Base-by-base conservation (phyloP, 2,888 invertebrate genomes). In the Ochropleura plecta region DNA sequence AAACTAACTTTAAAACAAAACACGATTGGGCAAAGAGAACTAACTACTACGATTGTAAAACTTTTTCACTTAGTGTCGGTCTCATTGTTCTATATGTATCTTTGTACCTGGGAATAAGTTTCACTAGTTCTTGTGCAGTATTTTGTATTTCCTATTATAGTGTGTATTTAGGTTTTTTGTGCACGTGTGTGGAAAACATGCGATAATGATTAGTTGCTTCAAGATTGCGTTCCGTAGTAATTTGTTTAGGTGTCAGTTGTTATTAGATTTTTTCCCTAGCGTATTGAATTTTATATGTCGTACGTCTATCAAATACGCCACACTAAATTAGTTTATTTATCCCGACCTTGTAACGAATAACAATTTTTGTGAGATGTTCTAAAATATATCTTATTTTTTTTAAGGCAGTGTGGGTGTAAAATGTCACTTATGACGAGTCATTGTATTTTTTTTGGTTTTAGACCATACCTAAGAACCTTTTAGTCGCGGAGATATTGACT, bases 41-140 rank as follows among this genome's bases (percentile, higher is more conserved):
- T 10, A 55, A 70, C 62, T 73, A 70, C 40, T 89, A 77, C 89
- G 90, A 95, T 95, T 94, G 93, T 93, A 87, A 93, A 95, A 95
- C 90, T 94, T 95, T 95, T 94, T 93, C 94, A 91, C 93, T 94
- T 92, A 89, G 88, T 86, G 89, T 90, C 89, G 83, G 88, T 90
- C 87, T 90, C 92, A 93, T 94, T 94, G 93, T 94, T 93, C 92
- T 89, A 92, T 90, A 92, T 40, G 53, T 93, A 40, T 40, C 88
- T 87, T 84, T 86, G 83, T 84, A 75, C 64, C 77, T 75, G 63
- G 70, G 78, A 86, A 71, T 66, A 46, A 69, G 66, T 83, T 82
- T 85, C 76, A 65, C 77, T 80, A 60, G 71, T 76, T 76, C 46
- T 72, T 12, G 10, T 44, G n/a, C 14, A 44, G 57, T 49, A 65